Evolutionary conservation across 2,113 vertebrate genomes (phyloP), one percentile per base, ranked within the genome.

Genomic region (Speoplatyrhinus poulsoni): DNA sequence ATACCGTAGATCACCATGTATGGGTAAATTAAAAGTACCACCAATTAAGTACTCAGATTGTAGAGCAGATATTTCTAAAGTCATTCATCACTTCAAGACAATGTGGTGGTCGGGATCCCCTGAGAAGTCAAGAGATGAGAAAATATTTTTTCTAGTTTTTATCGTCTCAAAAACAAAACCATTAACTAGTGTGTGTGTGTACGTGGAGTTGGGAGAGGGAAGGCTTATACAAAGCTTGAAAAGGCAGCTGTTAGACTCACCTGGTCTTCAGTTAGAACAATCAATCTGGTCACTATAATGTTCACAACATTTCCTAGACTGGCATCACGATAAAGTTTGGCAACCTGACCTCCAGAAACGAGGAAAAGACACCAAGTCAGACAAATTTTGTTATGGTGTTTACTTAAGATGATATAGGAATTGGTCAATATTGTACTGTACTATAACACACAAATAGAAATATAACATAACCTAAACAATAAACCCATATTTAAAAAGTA

Each of bases 341-440:
- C 97, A 99, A 99, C 97, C 97, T 99, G 97, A 98, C 97, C 96
- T 98, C 97, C 97, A 99, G 94, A 98, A 99, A 98, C 98, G 93
- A 98, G 98, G 93, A 95, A 98, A 98, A 97, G 93, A 93, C 94
- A 98, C 91, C 98, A 98, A 98, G 96, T 99, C 96, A 98, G 97
- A 96, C 96, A 95, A 95, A 94, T 79, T 76, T 73, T 74, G 72
- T 72, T 74, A 49, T 68, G 2, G 4, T 55, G 41, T 56, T 33
- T 13, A 12, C 12, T 59, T 19, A 6, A n/a, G n/a, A 32, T 19
- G 33, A 12, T 59, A 19, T n/a, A 65, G 60, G 12, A 59, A 57
- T 9, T 55, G 10, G 12, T 54, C 16, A 54, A 56, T 9, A 56
- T 16, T 7, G 19, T 15, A 56, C 54, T 56, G 15, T 55, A 56